Base-by-base conservation (phyloP, 2,113 vertebrate species). In the Anarrhichthys ocellatus region DNA sequence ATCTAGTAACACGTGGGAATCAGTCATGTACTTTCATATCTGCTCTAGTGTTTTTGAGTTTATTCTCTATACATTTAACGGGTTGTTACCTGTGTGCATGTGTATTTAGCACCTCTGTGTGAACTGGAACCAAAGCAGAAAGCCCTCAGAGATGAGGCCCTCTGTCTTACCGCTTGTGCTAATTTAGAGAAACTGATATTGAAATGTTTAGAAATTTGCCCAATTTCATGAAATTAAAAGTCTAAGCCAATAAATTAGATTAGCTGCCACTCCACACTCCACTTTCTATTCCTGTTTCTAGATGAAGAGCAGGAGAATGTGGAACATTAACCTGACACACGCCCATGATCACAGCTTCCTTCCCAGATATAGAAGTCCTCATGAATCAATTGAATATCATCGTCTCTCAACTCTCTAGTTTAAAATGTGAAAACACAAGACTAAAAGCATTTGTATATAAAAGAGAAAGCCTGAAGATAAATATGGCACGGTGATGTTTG, bases 221-320 rank as follows among this genome's bases (percentile, higher is more conserved):
- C 22, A 63, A 48, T 64, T 14, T 64, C 24, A 79, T 58, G 2
- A 64, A 71, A 18, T n/a, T 66, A 73, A 67, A 70, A 70, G 18
- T 48, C 52, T 44, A 48, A 29, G 56, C 20, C 73, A 20, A 69
- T 56, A 34, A 9, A 11, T 76, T 68, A 86, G 81, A 15, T 76
- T 68, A 84, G 83, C 76, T 81, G 63, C 87, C 69, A 13, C 54
- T 79, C 63, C 81, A 83, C 85, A 71, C 11, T 69, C 5, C 34
- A 63, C 32, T 11, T 78, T 65, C 62, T 18, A 52, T 18, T 72
- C 9, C 40, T 58, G 36, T 11, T 78, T 69, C 62, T 18, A 52
- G 34, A 46, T 61, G 9, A 42, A 20, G 74, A 83, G 36, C 69
- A 66, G 42, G 56, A 52, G 62, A 58, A 52, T 46, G 32, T 77